Evolutionary conservation across 1,140 invertebrate genomes (phyloP).

Genomic region (Eupristina koningsbergeri): DNA sequence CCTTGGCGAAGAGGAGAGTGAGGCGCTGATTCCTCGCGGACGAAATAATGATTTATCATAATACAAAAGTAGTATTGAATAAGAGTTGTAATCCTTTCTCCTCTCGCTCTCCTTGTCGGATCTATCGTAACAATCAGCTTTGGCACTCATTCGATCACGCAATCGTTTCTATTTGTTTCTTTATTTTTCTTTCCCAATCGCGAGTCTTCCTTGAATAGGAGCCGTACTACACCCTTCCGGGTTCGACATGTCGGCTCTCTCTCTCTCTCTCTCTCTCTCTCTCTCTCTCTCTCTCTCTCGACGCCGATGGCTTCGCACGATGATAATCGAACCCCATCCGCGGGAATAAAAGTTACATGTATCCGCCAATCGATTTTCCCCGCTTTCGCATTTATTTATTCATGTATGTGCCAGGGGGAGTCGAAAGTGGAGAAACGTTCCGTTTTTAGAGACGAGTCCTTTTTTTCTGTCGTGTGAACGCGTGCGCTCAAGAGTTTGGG

Average conservation of each 20-base stretch:
- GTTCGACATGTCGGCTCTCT: conserved; percentile 11
- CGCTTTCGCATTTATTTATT: not conserved
- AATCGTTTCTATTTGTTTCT: conserved; percentile 8
- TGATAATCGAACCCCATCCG: not conserved
- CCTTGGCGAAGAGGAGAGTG: conserved; percentile 9
- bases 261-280: conserved; percentile 23
- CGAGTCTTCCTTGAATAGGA: not conserved
- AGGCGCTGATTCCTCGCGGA: not conserved
- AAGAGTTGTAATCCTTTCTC: conserved; percentile 57
- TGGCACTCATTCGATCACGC: conserved; percentile 39
- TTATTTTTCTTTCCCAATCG: not conserved
- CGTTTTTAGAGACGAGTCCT: not conserved
- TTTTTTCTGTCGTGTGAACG: not conserved
- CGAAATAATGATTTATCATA: conserved; percentile 35
- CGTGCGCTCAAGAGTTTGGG: too few species aligned
- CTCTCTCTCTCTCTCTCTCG: conserved; percentile 23
- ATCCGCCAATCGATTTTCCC: not conserved
- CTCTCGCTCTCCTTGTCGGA: conserved; percentile 25
- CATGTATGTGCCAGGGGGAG: not conserved
- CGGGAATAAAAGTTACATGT: not conserved
- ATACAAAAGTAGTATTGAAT: conserved; percentile 9
- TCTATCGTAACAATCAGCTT: conserved; percentile 51
- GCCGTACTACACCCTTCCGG: conserved; percentile 43
- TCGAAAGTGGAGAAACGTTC: not conserved
- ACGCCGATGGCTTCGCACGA: not conserved